Percentiles rank a stretch among this genome's conserved stretches.
Conservation (phyloP, 1,140 invertebrate species). For the Heliconius hermathena region DNA sequence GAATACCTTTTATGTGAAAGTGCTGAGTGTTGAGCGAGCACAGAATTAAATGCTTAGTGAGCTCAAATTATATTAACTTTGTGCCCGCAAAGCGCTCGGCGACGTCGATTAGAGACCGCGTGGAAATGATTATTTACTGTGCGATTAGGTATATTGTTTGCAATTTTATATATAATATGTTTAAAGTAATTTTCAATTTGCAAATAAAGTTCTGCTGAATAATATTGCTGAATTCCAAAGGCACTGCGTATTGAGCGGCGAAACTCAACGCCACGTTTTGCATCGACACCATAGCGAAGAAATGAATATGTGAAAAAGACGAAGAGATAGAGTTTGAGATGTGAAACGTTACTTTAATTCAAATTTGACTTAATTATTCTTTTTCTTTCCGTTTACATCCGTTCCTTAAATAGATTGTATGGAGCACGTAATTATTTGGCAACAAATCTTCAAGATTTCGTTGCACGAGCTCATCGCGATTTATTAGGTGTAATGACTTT, state of each 20-base stretch:
- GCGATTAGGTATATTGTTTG: no score
- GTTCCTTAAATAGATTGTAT: neutral
- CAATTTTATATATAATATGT: no score
- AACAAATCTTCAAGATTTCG: neutral
- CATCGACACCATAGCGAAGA: no score
- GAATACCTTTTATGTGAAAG: neutral
- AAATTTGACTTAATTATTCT: neutral
- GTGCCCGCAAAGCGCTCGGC: neutral
- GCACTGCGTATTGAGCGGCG: no score
- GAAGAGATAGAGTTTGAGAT: no score
- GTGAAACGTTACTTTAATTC: no score
- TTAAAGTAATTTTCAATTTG: no score
- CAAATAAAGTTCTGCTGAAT: no score
- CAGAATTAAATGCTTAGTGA: neutral
- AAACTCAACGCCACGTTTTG: no score
- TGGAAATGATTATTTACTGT: neutral
- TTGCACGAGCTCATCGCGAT: neutral
- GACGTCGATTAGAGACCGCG: neutral
- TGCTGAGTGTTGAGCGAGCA: neutral
- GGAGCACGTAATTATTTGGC: neutral
- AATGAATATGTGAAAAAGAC: no score
- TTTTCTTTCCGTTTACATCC: neutral
- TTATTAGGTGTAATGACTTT: neutral
- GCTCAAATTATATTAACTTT: constrained; percentile 1
- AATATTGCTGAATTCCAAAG: no score